Conservation (phyloP, 2,113 vertebrate genomes). For the Aplodontia rufa region DNA sequence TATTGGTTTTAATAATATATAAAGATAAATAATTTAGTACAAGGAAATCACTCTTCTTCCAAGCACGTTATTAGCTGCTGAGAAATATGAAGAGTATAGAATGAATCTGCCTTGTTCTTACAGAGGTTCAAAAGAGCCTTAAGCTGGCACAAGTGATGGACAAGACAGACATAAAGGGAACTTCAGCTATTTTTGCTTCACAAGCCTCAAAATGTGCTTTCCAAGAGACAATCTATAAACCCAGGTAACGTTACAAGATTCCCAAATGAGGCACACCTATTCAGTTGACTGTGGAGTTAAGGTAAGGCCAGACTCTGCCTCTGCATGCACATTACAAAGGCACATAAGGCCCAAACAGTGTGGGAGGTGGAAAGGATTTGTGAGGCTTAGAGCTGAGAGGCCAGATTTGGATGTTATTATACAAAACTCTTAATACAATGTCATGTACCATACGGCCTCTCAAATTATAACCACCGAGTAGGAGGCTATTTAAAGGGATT, state of each 20-base stretch:
- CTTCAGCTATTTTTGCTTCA: neutral
- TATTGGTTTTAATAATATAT: slow-evolving; percentile 16
- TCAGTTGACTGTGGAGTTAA: neutral
- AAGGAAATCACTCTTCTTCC: neutral
- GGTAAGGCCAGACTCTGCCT: neutral
- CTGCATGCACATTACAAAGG: neutral
- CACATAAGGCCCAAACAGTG: neutral
- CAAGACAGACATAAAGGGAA: neutral
- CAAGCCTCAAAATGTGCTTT: neutral
- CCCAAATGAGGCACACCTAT: neutral
- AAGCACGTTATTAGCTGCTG: neutral
- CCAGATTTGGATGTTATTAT: slow-evolving; percentile 59
- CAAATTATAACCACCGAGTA: neutral
- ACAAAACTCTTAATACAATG: slow-evolving; percentile 59
- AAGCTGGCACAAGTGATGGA: neutral
- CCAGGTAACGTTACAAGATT: neutral
- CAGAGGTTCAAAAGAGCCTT: neutral
- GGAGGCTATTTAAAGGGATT: slow-evolving; percentile 60
- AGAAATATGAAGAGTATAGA: neutral
- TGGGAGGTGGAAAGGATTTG: slow-evolving; percentile 16
- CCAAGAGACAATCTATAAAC: neutral
- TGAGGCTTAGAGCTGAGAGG: slow-evolving; percentile 5
- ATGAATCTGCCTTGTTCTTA: slow-evolving; percentile 1
- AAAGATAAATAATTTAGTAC: slow-evolving; percentile 16
- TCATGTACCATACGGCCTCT: slow-evolving; percentile 48